Conservation (phyloP, 2,113 vertebrate species). For the Trichechus manatus region DNA sequence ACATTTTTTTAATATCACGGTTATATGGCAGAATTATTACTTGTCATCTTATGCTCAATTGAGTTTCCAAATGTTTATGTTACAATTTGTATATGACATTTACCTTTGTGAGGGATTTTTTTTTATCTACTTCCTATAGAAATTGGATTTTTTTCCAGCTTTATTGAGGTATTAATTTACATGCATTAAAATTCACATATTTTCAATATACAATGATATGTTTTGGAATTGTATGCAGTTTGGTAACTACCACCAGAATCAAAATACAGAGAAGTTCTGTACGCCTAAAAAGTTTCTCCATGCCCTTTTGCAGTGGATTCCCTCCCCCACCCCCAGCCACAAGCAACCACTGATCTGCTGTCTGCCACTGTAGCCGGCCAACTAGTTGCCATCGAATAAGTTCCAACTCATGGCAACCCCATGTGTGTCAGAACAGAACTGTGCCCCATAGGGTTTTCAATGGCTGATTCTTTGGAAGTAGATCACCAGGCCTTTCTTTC, state of each 20-base stretch:
- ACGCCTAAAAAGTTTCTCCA: not conserved
- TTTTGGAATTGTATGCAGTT: not conserved
- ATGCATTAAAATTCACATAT: not conserved
- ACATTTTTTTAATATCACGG: not conserved
- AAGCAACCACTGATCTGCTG: not conserved
- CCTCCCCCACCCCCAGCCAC: not conserved
- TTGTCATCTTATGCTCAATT: not conserved
- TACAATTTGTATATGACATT: constrained; percentile 16
- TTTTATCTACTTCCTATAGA: not conserved
- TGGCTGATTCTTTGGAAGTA: not conserved
- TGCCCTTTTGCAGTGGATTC: not conserved
- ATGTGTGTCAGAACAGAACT: not conserved
- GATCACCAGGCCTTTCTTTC: not conserved
- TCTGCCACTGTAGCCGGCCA: not conserved
- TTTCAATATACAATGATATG: not conserved
- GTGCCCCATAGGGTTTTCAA: not conserved
- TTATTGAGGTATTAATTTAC: not conserved
- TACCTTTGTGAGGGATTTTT: constrained; percentile 1
- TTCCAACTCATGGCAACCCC: not conserved
- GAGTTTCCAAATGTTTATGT: constrained; percentile 36
- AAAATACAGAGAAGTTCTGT: not conserved
- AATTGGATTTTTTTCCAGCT: not conserved
- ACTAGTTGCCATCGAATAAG: not conserved
- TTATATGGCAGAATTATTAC: constrained; percentile 15
- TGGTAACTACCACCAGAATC: not conserved